Percentiles rank a stretch among this genome's conserved stretches.
These are phyloP conservation scores for Torymus texanus DNA, from an alignment of 2,888 invertebrate genomes.

Conservation along the genomic window DNA sequence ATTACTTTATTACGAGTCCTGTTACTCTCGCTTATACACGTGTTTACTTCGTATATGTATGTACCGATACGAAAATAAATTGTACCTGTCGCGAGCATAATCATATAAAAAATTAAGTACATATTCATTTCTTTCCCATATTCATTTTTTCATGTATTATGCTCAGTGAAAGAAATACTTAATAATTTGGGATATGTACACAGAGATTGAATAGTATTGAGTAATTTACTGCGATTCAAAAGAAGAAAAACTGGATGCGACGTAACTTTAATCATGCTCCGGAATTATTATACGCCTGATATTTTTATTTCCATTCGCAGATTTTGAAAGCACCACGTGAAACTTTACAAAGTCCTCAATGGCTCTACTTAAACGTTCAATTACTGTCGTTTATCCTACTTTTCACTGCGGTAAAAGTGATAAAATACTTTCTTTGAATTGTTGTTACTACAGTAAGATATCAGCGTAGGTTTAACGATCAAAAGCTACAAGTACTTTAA, in stretches of 20 bases:
- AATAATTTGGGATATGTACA: slow-evolving; percentile 11
- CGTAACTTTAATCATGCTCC: background rate
- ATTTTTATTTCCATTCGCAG: background rate
- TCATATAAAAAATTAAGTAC: slow-evolving; percentile 30
- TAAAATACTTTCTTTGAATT: slow-evolving; percentile 38
- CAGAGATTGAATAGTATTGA: slow-evolving; percentile 30
- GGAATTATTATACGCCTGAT: slow-evolving; percentile 8
- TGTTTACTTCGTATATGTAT: background rate
- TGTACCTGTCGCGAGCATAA: slow-evolving; percentile 20
- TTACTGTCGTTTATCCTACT: slow-evolving; percentile 40
- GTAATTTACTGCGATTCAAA: slow-evolving; percentile 11
- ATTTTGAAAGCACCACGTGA: slow-evolving; percentile 20
- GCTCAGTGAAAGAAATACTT: slow-evolving; percentile 6
- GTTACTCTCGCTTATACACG: slow-evolving; percentile 22
- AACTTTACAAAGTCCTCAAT: slow-evolving; percentile 27
- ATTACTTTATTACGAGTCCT: slow-evolving; percentile 37
- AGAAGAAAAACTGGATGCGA: slow-evolving; percentile 5
- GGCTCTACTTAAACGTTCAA: slow-evolving; percentile 24
- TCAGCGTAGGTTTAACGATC: slow-evolving; percentile 26
- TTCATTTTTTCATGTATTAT: slow-evolving; percentile 26
- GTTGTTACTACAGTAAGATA: slow-evolving; percentile 2
- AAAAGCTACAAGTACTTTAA: slow-evolving; percentile 18
- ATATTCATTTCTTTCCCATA: slow-evolving; percentile 19
- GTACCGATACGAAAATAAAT: slow-evolving; percentile 36
- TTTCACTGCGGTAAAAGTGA: slow-evolving; percentile 29